Conservation (phyloP, 2,888 invertebrate genomes). For the Drosophila percnosoma region DNA sequence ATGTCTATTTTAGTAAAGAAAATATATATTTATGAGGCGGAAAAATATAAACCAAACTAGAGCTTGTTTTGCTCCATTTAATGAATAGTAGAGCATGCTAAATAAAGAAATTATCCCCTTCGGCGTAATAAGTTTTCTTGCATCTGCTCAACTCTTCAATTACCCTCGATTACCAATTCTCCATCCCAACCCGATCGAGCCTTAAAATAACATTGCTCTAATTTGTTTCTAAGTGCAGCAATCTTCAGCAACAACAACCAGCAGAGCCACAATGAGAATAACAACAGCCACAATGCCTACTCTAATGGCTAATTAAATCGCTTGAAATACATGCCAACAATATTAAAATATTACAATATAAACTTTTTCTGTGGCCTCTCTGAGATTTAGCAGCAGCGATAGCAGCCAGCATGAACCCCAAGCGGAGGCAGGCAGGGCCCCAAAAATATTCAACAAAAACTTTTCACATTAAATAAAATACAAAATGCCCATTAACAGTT, state of each 20-base stretch:
- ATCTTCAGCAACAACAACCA: slow-evolving; percentile 29
- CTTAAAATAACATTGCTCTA: slow-evolving; percentile 60
- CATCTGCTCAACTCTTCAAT: slow-evolving; percentile 14
- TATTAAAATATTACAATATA: slow-evolving; percentile 80
- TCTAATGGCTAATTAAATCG: slow-evolving; percentile 80
- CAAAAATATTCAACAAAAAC: slow-evolving; percentile 73
- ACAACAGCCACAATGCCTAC: slow-evolving; percentile 36
- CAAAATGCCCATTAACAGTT: slow-evolving; percentile 82
- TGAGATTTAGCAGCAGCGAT: slow-evolving; percentile 59
- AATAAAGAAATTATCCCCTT: background rate
- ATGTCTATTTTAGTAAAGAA: background rate
- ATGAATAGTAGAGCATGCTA: no score
- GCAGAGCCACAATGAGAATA: slow-evolving; percentile 1
- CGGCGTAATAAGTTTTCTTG: background rate
- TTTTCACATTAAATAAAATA: slow-evolving; percentile 82
- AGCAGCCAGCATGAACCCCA: slow-evolving; percentile 20
- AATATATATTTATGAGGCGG: rapidly evolving
- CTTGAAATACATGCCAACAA: slow-evolving; percentile 76
- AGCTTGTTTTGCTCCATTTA: background rate
- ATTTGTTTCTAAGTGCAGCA: slow-evolving; percentile 75
- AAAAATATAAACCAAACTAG: background rate
- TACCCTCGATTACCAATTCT: slow-evolving; percentile 9
- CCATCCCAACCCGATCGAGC: slow-evolving; percentile 9
- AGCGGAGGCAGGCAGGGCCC: slow-evolving; percentile 33
- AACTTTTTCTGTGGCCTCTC: slow-evolving; percentile 61